phyloP scores from a whole-genome alignment of 1,140 invertebrate genomes.

The Anastatus disparis region DNA sequence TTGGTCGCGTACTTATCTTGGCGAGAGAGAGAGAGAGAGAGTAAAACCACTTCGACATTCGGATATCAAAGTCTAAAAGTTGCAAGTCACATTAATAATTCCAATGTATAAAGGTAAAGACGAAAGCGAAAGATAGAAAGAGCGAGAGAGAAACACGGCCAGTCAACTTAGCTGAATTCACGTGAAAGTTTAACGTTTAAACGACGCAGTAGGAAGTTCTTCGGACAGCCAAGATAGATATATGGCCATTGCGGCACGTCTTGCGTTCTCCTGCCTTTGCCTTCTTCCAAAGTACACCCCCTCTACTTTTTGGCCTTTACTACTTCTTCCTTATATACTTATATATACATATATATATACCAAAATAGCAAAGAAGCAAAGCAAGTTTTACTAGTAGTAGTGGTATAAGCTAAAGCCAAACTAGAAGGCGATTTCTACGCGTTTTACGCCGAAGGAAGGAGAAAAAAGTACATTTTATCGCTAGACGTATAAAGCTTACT shows the following conservation, averaged over 20 bases:
- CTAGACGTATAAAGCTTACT: slow-evolving; percentile 41
- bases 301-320: too few species aligned
- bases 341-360: too few species aligned
- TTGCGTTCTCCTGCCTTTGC: neutral
- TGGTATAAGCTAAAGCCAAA: slow-evolving; percentile 5
- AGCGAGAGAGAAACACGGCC: too few species aligned
- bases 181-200: slow-evolving; percentile 40
- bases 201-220: slow-evolving; percentile 27
- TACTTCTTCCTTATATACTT: too few species aligned
- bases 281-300: too few species aligned
- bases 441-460: slow-evolving; percentile 42
- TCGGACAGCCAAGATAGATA: slow-evolving; percentile 26
- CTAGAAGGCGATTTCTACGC: slow-evolving; percentile 33
- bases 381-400: too few species aligned
- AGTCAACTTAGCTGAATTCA: slow-evolving; percentile 29
- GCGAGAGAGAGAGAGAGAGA: too few species aligned
- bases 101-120: too few species aligned
- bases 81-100: slow-evolving; percentile 34
- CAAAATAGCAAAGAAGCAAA: too few species aligned
- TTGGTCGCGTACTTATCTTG: neutral
- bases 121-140: too few species aligned
- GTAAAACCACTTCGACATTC: neutral
- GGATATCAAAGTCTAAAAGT: slow-evolving; percentile 27
- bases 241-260: slow-evolving; percentile 24
- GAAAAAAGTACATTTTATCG: slow-evolving; percentile 48